These are phyloP conservation scores for Lagocephalus sceleratus DNA, from an alignment of 2,797 vertebrate species.

Conservation along the genomic window DNA sequence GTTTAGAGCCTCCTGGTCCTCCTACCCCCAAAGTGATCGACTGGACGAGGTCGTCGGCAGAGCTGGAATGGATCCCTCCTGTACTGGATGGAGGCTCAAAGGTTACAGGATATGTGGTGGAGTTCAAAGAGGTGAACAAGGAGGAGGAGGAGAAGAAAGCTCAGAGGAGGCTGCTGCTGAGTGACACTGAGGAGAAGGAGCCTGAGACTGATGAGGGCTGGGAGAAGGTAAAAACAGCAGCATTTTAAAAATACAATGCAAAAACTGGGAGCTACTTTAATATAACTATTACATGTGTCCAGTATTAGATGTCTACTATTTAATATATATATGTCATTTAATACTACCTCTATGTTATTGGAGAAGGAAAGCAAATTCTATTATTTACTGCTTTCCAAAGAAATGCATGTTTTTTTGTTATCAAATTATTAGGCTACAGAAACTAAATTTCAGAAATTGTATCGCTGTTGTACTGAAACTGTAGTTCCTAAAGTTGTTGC, in stretches of 20 bases:
- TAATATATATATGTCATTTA: too few relatives aligned
- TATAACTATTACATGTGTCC: neutral
- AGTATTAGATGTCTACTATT: too few relatives aligned
- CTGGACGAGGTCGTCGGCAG: constrained; percentile 94
- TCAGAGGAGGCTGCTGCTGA: constrained; percentile 60
- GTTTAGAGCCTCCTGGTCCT: constrained; percentile 89
- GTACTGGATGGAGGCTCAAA: constrained; percentile 91
- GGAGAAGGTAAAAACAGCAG: constrained; percentile 75
- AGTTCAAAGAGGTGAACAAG: constrained; percentile 89
- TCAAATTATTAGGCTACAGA: too few relatives aligned
- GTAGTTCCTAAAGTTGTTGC: neutral
- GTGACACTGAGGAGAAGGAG: constrained; percentile 54
- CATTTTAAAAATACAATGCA: neutral
- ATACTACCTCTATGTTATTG: too few relatives aligned
- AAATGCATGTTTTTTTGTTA: neutral
- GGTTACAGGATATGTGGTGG: constrained; percentile 93
- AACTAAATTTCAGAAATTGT: too few relatives aligned
- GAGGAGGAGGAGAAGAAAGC: constrained; percentile 69
- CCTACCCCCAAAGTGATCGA: constrained; percentile 93
- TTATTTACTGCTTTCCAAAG: too few relatives aligned
- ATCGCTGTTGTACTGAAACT: neutral
- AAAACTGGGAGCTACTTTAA: neutral
- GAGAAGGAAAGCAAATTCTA: too few relatives aligned
- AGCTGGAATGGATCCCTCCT: constrained; percentile 94
- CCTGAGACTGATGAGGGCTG: constrained; percentile 82